These are phyloP conservation scores for Callimorpha dominula DNA, from an alignment of 2,888 invertebrate genomes.

Conservation along the genomic window DNA sequence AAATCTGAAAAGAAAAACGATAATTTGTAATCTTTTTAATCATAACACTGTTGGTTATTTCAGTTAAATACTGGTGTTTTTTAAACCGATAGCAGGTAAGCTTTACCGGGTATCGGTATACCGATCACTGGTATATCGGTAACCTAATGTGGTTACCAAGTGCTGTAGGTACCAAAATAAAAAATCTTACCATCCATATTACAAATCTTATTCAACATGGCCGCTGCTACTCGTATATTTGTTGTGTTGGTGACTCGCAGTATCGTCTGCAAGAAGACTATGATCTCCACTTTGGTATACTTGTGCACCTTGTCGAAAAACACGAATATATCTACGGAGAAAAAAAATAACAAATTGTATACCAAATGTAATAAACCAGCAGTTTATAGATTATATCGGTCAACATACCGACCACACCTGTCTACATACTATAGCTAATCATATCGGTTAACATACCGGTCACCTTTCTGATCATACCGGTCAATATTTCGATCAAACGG, in stretches of 20 bases:
- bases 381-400: too few relatives aligned
- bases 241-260: conserved; percentile 63
- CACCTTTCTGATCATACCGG: neutral
- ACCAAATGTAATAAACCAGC: neutral
- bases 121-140: too few relatives aligned
- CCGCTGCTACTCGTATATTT: conserved; percentile 58
- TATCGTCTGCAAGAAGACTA: conserved; percentile 63
- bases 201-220: conserved; percentile 61
- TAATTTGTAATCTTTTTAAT: too few relatives aligned
- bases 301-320: conserved; percentile 58
- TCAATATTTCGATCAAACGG: neutral
- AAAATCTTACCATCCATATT: conserved; percentile 52
- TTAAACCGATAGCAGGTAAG: too few relatives aligned
- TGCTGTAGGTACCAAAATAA: too few relatives aligned
- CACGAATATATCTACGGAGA: conserved; percentile 66
- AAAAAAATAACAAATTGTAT: neutral
- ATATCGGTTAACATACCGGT: neutral
- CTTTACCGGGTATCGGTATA: too few relatives aligned
- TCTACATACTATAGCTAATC: neutral
- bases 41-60: too few relatives aligned
- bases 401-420: too few relatives aligned
- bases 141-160: too few relatives aligned
- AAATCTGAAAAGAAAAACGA: conserved; percentile 62
- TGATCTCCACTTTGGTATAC: conserved; percentile 57
- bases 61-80: too few relatives aligned